Evolutionary conservation across 2,113 vertebrate species (phyloP).

Genomic region (Pterocles gutturalis): DNA sequence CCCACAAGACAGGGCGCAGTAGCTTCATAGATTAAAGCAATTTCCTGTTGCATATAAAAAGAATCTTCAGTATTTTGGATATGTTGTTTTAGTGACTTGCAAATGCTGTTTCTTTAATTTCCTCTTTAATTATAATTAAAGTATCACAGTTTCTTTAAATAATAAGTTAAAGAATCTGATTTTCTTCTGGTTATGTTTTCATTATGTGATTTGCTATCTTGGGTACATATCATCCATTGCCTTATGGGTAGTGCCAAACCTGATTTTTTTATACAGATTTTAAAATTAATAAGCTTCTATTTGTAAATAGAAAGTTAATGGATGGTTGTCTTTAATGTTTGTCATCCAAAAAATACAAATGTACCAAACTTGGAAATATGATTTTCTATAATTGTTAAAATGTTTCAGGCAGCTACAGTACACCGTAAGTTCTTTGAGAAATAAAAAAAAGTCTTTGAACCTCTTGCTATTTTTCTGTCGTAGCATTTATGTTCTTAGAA

Average conservation of each 20-base stretch:
- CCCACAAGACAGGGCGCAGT: not conserved
- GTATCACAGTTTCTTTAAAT: not conserved
- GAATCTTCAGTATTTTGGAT: not conserved
- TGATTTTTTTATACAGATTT: slow-evolving; percentile 73
- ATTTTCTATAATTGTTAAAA: slow-evolving; percentile 75
- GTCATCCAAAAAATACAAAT: slow-evolving; percentile 48
- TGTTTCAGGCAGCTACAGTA: slow-evolving; percentile 70
- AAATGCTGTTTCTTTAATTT: not conserved
- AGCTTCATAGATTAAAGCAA: not conserved
- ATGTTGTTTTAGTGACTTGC: not conserved
- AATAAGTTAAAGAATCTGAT: slow-evolving; percentile 34
- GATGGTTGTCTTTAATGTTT: slow-evolving; percentile 65
- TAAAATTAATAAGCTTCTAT: slow-evolving; percentile 66
- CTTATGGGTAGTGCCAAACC: slow-evolving; percentile 74
- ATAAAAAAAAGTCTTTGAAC: slow-evolving; percentile 16
- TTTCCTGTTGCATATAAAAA: not conserved
- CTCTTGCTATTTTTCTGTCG: slow-evolving; percentile 47
- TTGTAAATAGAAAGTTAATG: slow-evolving; percentile 75
- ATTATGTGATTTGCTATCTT: slow-evolving; percentile 61
- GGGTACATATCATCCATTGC: slow-evolving; percentile 63
- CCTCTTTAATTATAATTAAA: not conserved
- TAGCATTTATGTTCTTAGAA: slow-evolving; percentile 27
- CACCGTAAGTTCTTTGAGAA: slow-evolving; percentile 33
- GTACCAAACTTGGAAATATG: slow-evolving; percentile 70
- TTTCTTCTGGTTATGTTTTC: slow-evolving; percentile 62